A percentile compares a stretch with the other conserved stretches of the same genome.
Evolutionary conservation across 2,888 invertebrate species (phyloP).

Genomic region (Cephus runcator): DNA sequence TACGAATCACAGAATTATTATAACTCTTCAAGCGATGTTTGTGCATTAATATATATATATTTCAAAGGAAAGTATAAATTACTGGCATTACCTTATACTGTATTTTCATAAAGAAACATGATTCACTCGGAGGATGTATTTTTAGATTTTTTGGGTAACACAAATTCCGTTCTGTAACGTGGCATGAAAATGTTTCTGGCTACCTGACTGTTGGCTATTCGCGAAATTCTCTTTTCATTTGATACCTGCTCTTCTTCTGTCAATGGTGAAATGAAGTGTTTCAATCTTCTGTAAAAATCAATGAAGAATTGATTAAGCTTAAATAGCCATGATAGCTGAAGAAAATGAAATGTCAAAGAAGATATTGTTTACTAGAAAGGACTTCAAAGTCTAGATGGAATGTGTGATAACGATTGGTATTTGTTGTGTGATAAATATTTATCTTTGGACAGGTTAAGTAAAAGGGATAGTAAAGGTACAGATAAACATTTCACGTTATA

Average conservation of each 20-base stretch:
- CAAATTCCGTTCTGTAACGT: slow-evolving; percentile 31
- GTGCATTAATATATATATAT: not conserved
- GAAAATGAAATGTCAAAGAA: not conserved
- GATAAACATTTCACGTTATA: slow-evolving; percentile 6
- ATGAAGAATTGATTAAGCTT: not conserved
- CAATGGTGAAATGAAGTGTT: slow-evolving; percentile 22
- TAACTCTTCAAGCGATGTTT: not conserved
- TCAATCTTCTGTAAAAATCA: not conserved
- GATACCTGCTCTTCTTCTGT: slow-evolving; percentile 16
- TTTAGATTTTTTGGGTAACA: slow-evolving; percentile 24
- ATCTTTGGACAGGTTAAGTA: not conserved
- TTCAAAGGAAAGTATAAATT: not conserved
- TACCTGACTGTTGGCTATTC: not conserved
- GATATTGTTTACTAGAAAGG: not conserved
- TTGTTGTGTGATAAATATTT: not conserved
- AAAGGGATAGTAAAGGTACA: not conserved
- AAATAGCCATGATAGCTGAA: not conserved
- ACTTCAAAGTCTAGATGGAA: not conserved
- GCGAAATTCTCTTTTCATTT: not conserved
- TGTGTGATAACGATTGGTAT: not conserved
- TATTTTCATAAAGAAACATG: not conserved
- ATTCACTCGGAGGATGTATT: slow-evolving; percentile 11
- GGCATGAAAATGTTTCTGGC: not conserved
- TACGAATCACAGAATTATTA: not conserved
- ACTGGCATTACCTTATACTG: not conserved